A percentile compares a stretch with the other conserved stretches of the same genome.
Conservation (phyloP, 2,797 vertebrate species). For the Darevskia nairensis region DNA sequence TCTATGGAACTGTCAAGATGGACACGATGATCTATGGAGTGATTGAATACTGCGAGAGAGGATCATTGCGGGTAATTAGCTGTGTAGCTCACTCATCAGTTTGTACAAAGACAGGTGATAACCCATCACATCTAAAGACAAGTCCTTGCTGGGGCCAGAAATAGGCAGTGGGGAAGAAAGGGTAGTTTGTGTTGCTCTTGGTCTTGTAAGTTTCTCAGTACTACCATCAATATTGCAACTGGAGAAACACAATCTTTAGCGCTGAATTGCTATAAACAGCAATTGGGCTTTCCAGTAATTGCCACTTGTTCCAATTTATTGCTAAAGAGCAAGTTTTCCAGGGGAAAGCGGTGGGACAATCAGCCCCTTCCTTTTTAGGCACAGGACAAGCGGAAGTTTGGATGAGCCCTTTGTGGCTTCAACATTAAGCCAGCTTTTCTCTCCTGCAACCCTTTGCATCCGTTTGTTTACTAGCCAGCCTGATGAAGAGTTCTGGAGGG, state of each 20-base stretch:
- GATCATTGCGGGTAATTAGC: conserved; percentile 90
- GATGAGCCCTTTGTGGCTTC: no score
- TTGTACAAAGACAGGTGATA: conserved; percentile 32
- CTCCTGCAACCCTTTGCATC: no score
- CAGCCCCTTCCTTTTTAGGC: no score
- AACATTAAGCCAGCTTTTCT: no score
- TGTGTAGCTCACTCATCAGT: conserved; percentile 44
- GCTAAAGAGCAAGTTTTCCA: no score
- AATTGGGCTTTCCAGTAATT: no score
- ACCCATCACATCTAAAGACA: background rate
- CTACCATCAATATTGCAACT: background rate
- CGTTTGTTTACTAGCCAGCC: background rate
- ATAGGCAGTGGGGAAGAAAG: background rate
- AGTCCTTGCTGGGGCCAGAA: background rate
- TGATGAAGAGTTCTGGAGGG: background rate
- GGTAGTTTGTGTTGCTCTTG: conserved; percentile 18
- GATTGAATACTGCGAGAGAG: conserved; percentile 93
- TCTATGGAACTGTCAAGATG: conserved; percentile 95
- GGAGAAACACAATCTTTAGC: no score
- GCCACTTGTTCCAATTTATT: no score
- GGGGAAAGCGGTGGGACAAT: no score
- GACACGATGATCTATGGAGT: conserved; percentile 90
- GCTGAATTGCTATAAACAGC: no score
- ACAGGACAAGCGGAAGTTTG: no score
- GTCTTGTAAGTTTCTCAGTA: conserved; percentile 28